A percentile compares a stretch with the other conserved stretches of the same genome.
These are phyloP conservation scores for Oceanodroma leucorhoa DNA, from an alignment of 2,797 vertebrate species.

Conservation along the genomic window DNA sequence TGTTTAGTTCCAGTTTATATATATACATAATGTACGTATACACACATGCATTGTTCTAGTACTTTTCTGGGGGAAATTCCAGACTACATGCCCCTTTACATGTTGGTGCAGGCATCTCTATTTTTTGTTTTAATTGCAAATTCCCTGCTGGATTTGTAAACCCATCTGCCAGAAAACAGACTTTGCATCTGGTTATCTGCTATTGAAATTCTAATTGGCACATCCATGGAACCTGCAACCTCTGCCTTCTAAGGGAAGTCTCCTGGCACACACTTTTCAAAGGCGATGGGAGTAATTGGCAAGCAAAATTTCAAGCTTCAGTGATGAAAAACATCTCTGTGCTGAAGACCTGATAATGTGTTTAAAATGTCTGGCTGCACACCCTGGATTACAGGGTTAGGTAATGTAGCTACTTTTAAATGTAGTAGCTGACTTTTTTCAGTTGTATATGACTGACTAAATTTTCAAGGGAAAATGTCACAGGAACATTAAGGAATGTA, in stretches of 20 bases:
- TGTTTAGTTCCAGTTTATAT: background rate
- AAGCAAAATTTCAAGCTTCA: background rate
- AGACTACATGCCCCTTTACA: background rate
- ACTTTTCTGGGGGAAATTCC: background rate
- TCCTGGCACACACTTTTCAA: background rate
- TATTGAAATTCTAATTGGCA: background rate
- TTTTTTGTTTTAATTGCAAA: background rate
- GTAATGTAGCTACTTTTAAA: background rate
- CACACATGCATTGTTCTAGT: background rate
- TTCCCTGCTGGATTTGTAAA: background rate
- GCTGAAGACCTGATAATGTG: background rate
- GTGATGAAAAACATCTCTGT: background rate
- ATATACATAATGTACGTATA: background rate
- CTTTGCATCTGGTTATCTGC: background rate
- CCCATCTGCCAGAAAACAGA: background rate
- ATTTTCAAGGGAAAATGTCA: background rate
- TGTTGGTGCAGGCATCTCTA: background rate
- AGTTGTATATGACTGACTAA: background rate
- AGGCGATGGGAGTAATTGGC: background rate
- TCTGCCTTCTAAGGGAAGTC: background rate
- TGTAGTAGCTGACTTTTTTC: background rate
- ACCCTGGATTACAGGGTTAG: background rate
- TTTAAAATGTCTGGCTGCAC: background rate
- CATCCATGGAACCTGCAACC: background rate
- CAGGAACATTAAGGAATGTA: background rate